These are phyloP conservation scores for Ceratina japonica DNA, from an alignment of 1,140 invertebrate genomes.

Conservation along the genomic window DNA sequence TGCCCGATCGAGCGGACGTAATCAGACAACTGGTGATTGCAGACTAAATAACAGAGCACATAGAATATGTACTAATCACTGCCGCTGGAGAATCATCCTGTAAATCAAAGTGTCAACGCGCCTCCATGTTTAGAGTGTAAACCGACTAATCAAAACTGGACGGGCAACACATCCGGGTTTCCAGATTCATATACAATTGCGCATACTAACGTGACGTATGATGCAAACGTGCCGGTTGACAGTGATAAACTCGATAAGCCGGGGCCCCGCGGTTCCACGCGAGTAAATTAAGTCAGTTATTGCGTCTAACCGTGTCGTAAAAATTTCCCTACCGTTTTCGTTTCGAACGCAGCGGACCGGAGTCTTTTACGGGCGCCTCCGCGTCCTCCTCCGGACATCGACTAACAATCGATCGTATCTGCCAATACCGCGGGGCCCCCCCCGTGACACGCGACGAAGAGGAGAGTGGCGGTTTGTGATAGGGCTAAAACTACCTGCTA, in stretches of 20 bases:
- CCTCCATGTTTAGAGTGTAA: neutral
- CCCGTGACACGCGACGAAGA: conserved; percentile 31
- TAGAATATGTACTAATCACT: neutral
- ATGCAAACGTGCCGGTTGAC: neutral
- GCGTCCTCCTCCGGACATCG: neutral
- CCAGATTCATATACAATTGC: conserved; percentile 19
- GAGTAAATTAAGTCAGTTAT: no score
- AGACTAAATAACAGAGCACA: no score
- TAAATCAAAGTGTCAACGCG: conserved; percentile 3
- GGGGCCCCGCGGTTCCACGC: no score
- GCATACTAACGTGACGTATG: conserved; percentile 9
- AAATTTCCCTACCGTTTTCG: neutral
- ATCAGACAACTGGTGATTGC: no score
- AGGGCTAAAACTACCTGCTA: conserved; percentile 56
- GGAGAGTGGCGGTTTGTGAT: conserved; percentile 57
- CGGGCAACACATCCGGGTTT: conserved; percentile 2
- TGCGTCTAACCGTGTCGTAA: neutral
- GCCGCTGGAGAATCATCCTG: neutral
- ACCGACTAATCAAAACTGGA: conserved; percentile 14
- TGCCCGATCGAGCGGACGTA: no score
- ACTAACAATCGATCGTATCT: conserved; percentile 24
- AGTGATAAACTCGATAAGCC: no score
- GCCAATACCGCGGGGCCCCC: conserved; percentile 49
- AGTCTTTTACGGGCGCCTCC: no score
- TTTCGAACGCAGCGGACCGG: no score